Base-by-base conservation (phyloP, 92 coral and sea anemone species). In the Parazoanthus atlanticus region DNA sequence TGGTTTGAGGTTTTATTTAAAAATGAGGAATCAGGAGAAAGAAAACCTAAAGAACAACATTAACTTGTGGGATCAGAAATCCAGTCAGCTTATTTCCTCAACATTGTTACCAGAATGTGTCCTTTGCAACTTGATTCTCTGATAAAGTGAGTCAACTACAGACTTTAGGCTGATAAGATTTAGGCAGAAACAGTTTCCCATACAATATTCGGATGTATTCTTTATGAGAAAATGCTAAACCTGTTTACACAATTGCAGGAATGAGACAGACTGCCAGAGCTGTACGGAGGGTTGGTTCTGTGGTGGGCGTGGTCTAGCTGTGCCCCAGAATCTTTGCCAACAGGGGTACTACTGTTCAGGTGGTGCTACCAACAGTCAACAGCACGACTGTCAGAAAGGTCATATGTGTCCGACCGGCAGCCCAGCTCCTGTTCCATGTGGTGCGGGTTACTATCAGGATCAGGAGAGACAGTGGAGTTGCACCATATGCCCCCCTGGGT, bases 251-350 rank as follows among this genome's bases (percentile, higher is more conserved):
- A 13, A 23, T 65, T 92, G 70, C 78, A 95, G 99, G 88, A 97
- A 97, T 82, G 81, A 86, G 70, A 92, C 99, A 34, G 99, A 97
- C 72, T 97, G 99, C 83, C 95, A 90, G 79, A 91, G 88, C 88
- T 97, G 99, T 84, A 91, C 93, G n/a, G 89, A 94, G 43, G 99
- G 99, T 0, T 97, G 97, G 97, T 97, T 88, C 86, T 97, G 99
- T 80, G 98, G 93, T 61, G 96, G 95, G n/a, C 87, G 90, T 61
- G 99, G 99, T 33, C 94, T 95, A 21, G 86, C 88, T n/a, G 91
- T 66, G n/a, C 99, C 99, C 31, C 88, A 93, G 29, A 94, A 84
- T 8, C 87, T 85, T 56, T 97, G 99, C 70, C 78, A 80, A 23
- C 93, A 85, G 26, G 99, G 99, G 6, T 97, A 95, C 91, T 97